Conservation (phyloP, 2,797 vertebrate genomes). For the Hyperoplus immaculatus region DNA sequence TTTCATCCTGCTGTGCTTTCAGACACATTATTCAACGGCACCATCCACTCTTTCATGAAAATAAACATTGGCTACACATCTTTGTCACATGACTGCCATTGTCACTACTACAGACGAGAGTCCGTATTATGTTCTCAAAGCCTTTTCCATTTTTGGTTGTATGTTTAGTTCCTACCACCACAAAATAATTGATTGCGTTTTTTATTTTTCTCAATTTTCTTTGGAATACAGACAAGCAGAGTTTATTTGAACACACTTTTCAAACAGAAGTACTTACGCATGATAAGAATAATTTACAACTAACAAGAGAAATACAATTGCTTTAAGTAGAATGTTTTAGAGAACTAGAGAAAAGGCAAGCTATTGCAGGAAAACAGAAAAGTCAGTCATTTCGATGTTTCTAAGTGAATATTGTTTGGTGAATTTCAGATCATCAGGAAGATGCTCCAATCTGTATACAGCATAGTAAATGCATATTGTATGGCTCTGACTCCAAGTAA, state of each 20-base stretch:
- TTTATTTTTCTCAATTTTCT: too few species aligned
- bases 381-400: not conserved
- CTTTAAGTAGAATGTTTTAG: too few species aligned
- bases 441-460: not conserved
- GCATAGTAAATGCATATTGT: not conserved
- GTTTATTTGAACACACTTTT: not conserved
- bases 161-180: too few species aligned
- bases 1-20: constrained; percentile 16
- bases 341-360: not conserved
- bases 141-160: not conserved
- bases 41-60: constrained; percentile 1
- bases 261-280: too few species aligned
- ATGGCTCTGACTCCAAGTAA: not conserved
- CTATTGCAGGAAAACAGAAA: not conserved
- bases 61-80: not conserved
- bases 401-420: not conserved
- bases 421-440: not conserved
- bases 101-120: not conserved
- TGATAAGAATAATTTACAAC: too few species aligned
- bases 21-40: constrained; percentile 23
- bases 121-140: not conserved
- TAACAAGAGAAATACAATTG: too few species aligned
- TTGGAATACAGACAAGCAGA: not conserved
- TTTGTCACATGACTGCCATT: not conserved
- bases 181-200: not conserved